Evolutionary conservation across 2,113 vertebrate genomes (phyloP).

Genomic region (Megaleporinus macrocephalus): DNA sequence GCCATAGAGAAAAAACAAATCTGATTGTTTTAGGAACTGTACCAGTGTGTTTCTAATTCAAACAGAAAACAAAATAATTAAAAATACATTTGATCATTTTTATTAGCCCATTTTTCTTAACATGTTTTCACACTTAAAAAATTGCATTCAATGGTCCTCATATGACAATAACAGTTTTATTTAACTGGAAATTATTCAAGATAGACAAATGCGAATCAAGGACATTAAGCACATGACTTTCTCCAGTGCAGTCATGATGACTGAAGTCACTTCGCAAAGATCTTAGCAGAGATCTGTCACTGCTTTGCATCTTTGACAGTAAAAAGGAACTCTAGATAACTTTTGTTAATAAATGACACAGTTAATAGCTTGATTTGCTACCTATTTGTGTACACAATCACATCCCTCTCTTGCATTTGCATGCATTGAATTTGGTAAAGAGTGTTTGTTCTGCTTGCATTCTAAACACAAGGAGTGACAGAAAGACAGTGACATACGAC

Average conservation of each 20-base stretch:
- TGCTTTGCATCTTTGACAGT: not conserved
- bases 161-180: no score
- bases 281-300: not conserved
- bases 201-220: no score
- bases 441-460: slow-evolving; percentile 31
- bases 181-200: no score
- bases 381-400: not conserved
- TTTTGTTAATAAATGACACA: not conserved
- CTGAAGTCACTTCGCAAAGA: not conserved
- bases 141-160: no score
- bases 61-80: no score
- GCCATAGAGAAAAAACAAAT: no score
- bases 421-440: not conserved
- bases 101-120: no score
- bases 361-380: not conserved
- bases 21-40: no score
- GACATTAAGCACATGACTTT: no score
- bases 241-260: not conserved
- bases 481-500: slow-evolving; percentile 14
- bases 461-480: slow-evolving; percentile 21
- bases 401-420: not conserved
- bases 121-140: no score
- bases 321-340: not conserved
- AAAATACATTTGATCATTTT: no score
- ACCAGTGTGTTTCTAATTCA: no score